Base-by-base conservation (phyloP, 2,113 vertebrate species). In the Entelurus aequoreus region DNA sequence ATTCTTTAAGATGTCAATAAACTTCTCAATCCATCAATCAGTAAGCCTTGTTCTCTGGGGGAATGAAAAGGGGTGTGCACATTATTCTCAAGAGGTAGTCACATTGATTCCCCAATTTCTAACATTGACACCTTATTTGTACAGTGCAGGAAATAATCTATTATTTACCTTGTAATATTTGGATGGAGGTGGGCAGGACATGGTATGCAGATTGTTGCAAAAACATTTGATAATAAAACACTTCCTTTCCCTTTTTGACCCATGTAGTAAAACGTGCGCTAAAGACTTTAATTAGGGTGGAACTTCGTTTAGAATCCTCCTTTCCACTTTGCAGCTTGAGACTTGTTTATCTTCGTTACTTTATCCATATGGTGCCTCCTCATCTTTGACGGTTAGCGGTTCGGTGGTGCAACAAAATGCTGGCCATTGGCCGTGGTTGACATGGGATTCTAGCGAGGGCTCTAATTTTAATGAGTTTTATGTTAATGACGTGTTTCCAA, bases 381-480 rank as follows among this genome's bases (percentile, higher is more conserved):
- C 63, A 76, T 70, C 46, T 84, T 82, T 88, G 76, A 83, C 82
- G 71, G 74, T 75, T 54, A 64, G 68, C 53, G 35, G 62, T 77
- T 70, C 80, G 60, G 78, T 70, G 71, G 68, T 66, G 52, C 63
- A 63, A 72, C 57, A 77, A 77, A 82, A 85, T 68, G 71, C 71
- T 62, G 69, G 74, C 74, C 44, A 73, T 59, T n/a, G 15, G 49
- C 6, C 10, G 63, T 52, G 69, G 73, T 69, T 68, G 63, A 62
- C 58, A 72, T 36, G 15, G 44, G 76, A 53, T 63, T 75, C 63
- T 64, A 69, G 13, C 64, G 54, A 5, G 6, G 73, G 69, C 51
- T 69, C 52, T 67, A 73, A 78, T 74, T 84, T 81, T 76, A 83
- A 86, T 86, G 68, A 76, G 69, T 77, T 86, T 84, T 78, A 79